Evolutionary conservation across 2,113 vertebrate species (phyloP).

Genomic region (Paradisaea rubra): DNA sequence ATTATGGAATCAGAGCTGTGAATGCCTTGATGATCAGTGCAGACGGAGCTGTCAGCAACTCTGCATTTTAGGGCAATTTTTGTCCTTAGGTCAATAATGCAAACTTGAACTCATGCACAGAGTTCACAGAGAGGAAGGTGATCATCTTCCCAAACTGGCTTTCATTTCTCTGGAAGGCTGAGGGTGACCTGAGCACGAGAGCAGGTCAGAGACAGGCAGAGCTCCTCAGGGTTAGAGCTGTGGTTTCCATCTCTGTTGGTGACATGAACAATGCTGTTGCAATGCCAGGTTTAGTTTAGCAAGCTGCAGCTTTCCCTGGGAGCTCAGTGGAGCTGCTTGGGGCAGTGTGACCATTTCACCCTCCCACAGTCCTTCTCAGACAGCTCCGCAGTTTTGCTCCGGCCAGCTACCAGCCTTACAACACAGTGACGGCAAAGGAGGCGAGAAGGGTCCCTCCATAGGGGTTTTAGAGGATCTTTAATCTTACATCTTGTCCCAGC

Average conservation of each 20-base stretch:
- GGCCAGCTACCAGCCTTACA: too few species aligned
- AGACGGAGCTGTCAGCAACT: neutral
- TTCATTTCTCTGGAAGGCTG: neutral
- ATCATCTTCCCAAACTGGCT: rapidly evolving
- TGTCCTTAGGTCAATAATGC: neutral
- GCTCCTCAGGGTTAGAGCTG: neutral
- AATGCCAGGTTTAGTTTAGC: too few species aligned
- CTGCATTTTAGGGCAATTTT: neutral
- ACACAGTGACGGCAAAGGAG: too few species aligned
- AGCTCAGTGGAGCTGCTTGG: too few species aligned
- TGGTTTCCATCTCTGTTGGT: neutral
- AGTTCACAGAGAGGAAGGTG: neutral
- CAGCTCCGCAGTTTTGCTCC: too few species aligned
- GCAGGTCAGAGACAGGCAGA: neutral
- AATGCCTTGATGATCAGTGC: neutral
- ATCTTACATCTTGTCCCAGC: too few species aligned
- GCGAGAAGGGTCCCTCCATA: too few species aligned
- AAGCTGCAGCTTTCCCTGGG: too few species aligned
- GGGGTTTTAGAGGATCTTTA: too few species aligned
- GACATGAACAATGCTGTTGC: neutral
- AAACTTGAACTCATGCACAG: neutral
- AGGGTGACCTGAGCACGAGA: neutral
- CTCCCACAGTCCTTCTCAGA: too few species aligned
- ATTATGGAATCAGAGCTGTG: neutral
- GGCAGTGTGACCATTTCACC: too few species aligned